Conservation (phyloP, 2,113 vertebrate genomes). For the Pachypanchax playfairii region DNA sequence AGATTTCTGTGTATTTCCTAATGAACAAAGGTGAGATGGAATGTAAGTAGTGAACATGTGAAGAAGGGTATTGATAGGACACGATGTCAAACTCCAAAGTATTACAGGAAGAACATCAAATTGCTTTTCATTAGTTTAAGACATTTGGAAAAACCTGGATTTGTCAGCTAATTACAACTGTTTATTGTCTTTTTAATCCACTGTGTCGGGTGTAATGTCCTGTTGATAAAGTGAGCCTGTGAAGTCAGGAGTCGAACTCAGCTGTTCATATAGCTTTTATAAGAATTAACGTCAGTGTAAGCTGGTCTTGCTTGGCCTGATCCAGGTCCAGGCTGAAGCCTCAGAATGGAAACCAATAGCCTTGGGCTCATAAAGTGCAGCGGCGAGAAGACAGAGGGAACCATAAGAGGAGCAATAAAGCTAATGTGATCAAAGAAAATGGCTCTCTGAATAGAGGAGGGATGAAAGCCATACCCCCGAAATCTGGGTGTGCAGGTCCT, state of each 20-base stretch:
- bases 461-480: constrained; percentile 74
- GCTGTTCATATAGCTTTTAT: constrained; percentile 60
- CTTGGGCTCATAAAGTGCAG: constrained; percentile 74
- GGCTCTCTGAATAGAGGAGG: constrained; percentile 76
- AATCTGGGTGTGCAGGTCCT: constrained; percentile 72
- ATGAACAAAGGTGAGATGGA: constrained; percentile 17
- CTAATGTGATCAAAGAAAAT: constrained; percentile 82
- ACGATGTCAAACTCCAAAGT: too few relatives aligned
- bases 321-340: constrained; percentile 65
- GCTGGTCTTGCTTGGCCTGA: constrained; percentile 47
- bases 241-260: constrained; percentile 48
- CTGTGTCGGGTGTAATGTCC: constrained; percentile 20
- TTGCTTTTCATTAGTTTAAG: constrained; percentile 4
- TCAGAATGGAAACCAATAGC: constrained; percentile 75
- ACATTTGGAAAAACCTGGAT: constrained; percentile 6
- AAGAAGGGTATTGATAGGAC: too few relatives aligned
- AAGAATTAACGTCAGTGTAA: constrained; percentile 55
- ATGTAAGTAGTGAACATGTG: not conserved
- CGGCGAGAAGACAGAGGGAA: constrained; percentile 69
- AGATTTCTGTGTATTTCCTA: constrained; percentile 25
- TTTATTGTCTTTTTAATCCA: constrained; percentile 44
- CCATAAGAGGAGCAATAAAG: constrained; percentile 80
- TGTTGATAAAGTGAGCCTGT: constrained; percentile 40
- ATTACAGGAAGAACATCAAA: not conserved
- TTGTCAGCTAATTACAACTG: constrained; percentile 25